phyloP scores from a whole-genome alignment of 2,113 vertebrate species.

The Meleagris gallopavo region DNA sequence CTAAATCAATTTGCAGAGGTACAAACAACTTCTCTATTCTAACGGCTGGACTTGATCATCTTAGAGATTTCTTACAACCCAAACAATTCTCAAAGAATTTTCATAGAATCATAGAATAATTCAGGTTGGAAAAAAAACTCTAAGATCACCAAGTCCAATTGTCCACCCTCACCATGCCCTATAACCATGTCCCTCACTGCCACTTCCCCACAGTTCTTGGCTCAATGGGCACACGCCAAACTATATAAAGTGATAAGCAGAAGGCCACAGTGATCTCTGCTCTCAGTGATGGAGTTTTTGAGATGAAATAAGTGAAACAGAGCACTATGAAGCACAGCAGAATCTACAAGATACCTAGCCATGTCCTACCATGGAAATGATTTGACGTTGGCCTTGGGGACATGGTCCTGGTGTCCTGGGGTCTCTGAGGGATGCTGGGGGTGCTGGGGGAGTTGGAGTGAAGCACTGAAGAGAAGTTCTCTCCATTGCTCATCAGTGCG shows the following conservation, averaged over 20 bases:
- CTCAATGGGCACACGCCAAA: constrained; percentile 7
- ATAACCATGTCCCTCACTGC: neutral
- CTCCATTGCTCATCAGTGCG: accelerated
- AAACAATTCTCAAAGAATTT: neutral
- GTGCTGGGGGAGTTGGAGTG: neutral
- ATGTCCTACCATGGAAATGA: accelerated
- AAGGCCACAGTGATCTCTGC: neutral
- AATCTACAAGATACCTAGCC: neutral
- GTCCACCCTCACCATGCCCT: neutral
- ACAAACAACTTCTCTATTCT: neutral
- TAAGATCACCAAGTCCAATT: neutral
- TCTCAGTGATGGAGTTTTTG: neutral
- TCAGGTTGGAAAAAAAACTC: neutral
- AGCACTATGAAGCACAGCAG: neutral
- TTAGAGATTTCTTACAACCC: neutral
- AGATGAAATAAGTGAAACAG: neutral
- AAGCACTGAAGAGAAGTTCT: neutral
- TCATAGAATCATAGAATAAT: neutral
- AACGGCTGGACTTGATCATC: neutral
- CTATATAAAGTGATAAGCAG: neutral
- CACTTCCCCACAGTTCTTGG: neutral
- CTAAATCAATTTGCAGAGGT: neutral
- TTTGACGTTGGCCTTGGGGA: neutral
- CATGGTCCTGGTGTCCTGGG: neutral
- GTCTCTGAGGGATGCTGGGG: accelerated